Conservation (phyloP, 2,888 invertebrate genomes). For the Busseola fusca region DNA sequence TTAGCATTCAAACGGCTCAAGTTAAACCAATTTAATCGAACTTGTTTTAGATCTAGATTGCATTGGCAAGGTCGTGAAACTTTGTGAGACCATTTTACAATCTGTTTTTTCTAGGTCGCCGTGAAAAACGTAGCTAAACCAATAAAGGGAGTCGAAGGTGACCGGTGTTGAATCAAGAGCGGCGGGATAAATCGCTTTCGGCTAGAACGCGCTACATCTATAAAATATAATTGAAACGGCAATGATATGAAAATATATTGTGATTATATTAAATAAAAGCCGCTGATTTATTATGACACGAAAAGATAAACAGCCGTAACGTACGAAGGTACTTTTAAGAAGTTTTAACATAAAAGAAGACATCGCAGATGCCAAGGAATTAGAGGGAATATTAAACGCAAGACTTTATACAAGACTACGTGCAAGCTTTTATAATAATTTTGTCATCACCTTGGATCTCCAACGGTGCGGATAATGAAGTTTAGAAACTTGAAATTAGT, state of each 20-base stretch:
- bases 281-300: conserved; percentile 1
- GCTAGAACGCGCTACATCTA: conserved; percentile 3
- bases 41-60: conserved; percentile 68
- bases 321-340: conserved; percentile 3
- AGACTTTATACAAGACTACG: conserved; percentile 41
- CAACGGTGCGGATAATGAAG: conserved; percentile 84
- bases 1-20: conserved; percentile 73
- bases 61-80: conserved; percentile 60
- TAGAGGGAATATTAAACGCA: conserved; percentile 43
- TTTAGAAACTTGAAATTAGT: conserved; percentile 86
- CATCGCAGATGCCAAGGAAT: conserved; percentile 10
- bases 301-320: conserved; percentile 2
- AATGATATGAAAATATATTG: conserved; percentile 14
- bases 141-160: conserved; percentile 40
- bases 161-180: conserved; percentile 26
- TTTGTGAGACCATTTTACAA: conserved; percentile 43
- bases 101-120: conserved; percentile 37
- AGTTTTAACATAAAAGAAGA: conserved; percentile 21
- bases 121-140: conserved; percentile 29
- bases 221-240: conserved; percentile 26
- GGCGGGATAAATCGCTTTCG: conserved; percentile 29
- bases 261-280: conserved; percentile 16
- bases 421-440: conserved; percentile 75
- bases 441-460: conserved; percentile 81
- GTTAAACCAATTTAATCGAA: conserved; percentile 73